Percentiles rank a stretch among this genome's conserved stretches.
These are phyloP conservation scores for Spodoptera exigua DNA, from an alignment of 2,888 invertebrate species.

Conservation along the genomic window DNA sequence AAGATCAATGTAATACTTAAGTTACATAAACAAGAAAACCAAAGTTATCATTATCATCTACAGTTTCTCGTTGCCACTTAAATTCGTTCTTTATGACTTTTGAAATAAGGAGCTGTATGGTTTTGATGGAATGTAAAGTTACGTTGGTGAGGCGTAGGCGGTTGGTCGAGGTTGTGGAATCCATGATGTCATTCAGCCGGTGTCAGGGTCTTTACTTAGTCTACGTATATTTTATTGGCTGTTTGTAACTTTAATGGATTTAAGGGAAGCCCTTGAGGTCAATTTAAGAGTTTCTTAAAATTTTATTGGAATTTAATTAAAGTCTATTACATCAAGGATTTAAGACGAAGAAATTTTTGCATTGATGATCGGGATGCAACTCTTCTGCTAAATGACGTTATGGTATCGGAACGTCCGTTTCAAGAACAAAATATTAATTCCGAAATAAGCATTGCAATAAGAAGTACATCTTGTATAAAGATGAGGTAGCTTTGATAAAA, in stretches of 20 bases:
- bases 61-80: constrained; percentile 1
- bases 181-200: constrained; percentile 73
- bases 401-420: too few species aligned
- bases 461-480: too few species aligned
- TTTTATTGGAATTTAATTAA: not conserved
- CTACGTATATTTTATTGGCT: constrained; percentile 57
- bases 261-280: constrained; percentile 28
- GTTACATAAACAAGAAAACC: constrained; percentile 46
- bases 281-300: constrained; percentile 5
- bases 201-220: constrained; percentile 75
- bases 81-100: constrained; percentile 32
- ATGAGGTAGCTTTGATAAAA: too few species aligned
- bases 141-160: constrained; percentile 63
- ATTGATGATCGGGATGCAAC: too few species aligned
- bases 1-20: constrained; percentile 54
- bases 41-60: constrained; percentile 9
- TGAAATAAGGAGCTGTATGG: constrained; percentile 24
- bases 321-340: too few species aligned
- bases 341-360: too few species aligned
- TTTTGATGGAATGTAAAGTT: constrained; percentile 18
- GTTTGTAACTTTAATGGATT: constrained; percentile 50
- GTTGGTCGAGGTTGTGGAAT: constrained; percentile 60
- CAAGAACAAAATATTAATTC: too few species aligned
- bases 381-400: too few species aligned
- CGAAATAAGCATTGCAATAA: too few species aligned